phyloP scores from a whole-genome alignment of 2,888 invertebrate species.

The Prosopocoilus inquinatus region DNA sequence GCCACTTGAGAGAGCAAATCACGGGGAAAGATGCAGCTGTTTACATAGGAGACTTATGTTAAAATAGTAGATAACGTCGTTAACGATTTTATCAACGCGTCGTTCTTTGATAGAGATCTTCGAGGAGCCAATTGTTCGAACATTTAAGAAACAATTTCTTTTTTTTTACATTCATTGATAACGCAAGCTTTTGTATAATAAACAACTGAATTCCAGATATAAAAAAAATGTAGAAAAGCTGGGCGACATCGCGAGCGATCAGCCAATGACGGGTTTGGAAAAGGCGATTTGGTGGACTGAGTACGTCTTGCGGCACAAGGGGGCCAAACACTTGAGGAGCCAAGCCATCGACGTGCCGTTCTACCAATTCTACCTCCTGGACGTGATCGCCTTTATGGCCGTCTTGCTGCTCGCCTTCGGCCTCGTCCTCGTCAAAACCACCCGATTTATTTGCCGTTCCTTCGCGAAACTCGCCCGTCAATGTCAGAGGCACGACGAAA shows the following conservation, averaged over 20 bases:
- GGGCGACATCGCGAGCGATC: constrained; percentile 12
- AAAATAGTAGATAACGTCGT: too few species aligned
- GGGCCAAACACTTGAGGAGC: constrained; percentile 24
- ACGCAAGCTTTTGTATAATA: too few species aligned
- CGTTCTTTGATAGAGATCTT: not conserved
- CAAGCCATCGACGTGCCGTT: constrained; percentile 23
- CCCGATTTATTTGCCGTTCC: not conserved
- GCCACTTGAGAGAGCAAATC: too few species aligned
- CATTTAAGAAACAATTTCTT: not conserved
- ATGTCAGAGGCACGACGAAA: not conserved
- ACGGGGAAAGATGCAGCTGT: too few species aligned
- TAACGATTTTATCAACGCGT: too few species aligned
- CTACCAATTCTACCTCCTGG: constrained; percentile 26
- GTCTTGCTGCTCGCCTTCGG: not conserved
- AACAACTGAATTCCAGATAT: constrained; percentile 14
- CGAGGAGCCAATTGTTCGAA: too few species aligned
- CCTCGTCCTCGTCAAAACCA: not conserved
- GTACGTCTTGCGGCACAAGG: constrained; percentile 27
- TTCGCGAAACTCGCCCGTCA: not conserved
- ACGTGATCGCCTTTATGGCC: constrained; percentile 11
- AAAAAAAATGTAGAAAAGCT: constrained; percentile 12
- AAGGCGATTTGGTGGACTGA: constrained; percentile 28
- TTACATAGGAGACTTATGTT: too few species aligned
- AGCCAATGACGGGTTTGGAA: constrained; percentile 23
- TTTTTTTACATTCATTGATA: not conserved